phyloP scores from a whole-genome alignment of 2,113 vertebrate genomes.

The Sitta europaea region DNA sequence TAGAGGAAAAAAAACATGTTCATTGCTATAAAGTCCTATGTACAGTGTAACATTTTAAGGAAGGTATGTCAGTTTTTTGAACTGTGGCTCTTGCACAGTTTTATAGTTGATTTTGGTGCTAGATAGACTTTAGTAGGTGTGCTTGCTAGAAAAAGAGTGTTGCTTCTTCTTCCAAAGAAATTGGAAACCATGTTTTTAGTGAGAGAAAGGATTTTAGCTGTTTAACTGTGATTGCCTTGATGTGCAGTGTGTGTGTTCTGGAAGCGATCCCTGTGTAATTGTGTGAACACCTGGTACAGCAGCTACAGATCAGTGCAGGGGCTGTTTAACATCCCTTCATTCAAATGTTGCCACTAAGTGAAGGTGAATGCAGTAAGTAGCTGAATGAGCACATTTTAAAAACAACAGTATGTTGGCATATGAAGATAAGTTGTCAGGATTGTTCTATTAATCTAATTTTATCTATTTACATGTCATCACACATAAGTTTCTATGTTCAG shows the following conservation, averaged over 20 bases:
- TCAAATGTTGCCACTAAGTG: not conserved
- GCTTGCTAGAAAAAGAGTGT: not conserved
- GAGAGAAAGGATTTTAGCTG: not conserved
- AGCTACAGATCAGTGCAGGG: not conserved
- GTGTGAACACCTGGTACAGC: not conserved
- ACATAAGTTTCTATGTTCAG: not conserved
- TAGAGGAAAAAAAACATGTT: not conserved
- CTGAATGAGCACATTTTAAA: not conserved
- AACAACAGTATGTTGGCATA: not conserved
- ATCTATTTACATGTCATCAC: not conserved
- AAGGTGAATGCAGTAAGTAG: not conserved
- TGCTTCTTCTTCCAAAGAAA: not conserved
- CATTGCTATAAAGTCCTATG: not conserved
- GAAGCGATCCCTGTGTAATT: not conserved
- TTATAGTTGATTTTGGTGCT: not conserved
- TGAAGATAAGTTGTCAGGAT: not conserved
- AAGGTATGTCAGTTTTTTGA: not conserved
- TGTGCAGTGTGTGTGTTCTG: not conserved
- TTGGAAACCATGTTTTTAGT: rapidly evolving
- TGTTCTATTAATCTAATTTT: not conserved
- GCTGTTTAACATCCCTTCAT: not conserved
- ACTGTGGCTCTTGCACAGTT: not conserved
- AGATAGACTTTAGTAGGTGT: not conserved
- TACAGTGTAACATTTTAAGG: not conserved
- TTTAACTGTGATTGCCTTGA: not conserved